Base-by-base conservation (phyloP, 2,888 invertebrate species). In the Drosophila atripex region DNA sequence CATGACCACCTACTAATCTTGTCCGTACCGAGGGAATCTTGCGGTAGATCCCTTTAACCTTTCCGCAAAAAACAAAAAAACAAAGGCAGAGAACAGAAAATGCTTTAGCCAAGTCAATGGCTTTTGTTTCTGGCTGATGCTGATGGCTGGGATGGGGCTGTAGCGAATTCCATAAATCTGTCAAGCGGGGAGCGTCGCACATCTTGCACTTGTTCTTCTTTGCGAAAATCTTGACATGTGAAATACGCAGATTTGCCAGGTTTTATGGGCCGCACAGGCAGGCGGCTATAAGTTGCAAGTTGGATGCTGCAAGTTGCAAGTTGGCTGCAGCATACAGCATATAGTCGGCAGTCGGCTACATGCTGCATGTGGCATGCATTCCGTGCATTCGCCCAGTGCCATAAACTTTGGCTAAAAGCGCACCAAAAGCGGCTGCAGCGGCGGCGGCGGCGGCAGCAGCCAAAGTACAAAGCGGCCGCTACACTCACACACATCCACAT, bases 111-210 rank as follows among this genome's bases (percentile, higher is more conserved):
- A 12, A 12, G 39, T 32, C 30, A 35, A 64, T 46, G 47, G 43
- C 39, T 59, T 61, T 61, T 61, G 60, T 61, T 47, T 59, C 59
- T 23, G 57, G 61, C 51, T 64, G 70, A 41, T 64, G 75, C 38
- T 61, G 64, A 12, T 28, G 51, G 8, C n/a, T 58, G 51, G 35
- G 59, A 41, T 72, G 50, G 41, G 49, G 41, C 49, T 75, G 78
- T 78, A 70, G 77, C 75, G 78, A 88, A 88, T 88, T 88, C 85
- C 89, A 88, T 88, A 88, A 88, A 88, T 88, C 89, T 88, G 88
- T 86, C 88, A 77, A 80, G 83, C 86, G 76, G 68, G 64, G 75
- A 83, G 79, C 86, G 75, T 73, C 73, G 69, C 63, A 57, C 69
- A 70, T 60, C 71, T 71, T 88, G 87, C 86, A 86, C 86, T 86